phyloP scores from a whole-genome alignment of 2,113 vertebrate species.

The Periophthalmus modestus region DNA sequence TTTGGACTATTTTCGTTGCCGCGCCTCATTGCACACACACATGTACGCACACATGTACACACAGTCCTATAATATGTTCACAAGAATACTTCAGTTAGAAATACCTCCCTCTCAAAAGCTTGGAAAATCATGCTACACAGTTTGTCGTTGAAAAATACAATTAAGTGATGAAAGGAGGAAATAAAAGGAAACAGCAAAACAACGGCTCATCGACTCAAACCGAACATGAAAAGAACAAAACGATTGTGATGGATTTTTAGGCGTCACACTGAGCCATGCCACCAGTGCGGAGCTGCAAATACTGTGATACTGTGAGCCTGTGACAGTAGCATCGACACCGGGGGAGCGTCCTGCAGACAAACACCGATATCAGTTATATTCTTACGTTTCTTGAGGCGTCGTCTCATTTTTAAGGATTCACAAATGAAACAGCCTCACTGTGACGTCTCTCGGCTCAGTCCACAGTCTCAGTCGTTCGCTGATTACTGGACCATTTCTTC shows the following conservation, averaged over 20 bases:
- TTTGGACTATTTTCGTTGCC: constrained; percentile 31
- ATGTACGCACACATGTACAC: constrained; percentile 23
- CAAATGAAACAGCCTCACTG: not conserved
- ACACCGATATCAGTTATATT: not conserved
- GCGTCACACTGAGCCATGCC: not conserved
- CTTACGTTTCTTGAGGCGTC: too few relatives aligned
- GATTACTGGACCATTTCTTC: not conserved
- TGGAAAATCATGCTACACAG: constrained; percentile 49
- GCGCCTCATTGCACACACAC: constrained; percentile 23
- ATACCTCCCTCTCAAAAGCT: constrained; percentile 27
- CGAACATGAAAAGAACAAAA: not conserved
- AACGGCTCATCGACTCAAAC: constrained; percentile 17
- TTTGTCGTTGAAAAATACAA: constrained; percentile 17
- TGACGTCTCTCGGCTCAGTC: not conserved
- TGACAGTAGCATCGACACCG: too few relatives aligned
- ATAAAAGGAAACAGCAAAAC: constrained; percentile 17
- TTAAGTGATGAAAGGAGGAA: constrained; percentile 24
- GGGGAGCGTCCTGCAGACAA: not conserved
- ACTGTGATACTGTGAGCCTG: not conserved
- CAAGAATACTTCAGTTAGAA: constrained; percentile 35
- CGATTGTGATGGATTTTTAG: not conserved
- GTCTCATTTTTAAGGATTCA: not conserved
- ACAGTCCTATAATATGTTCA: constrained; percentile 22
- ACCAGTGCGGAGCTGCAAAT: constrained; percentile 1
- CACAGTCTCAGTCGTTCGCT: not conserved